Evolutionary conservation across 2,113 vertebrate species (phyloP).

Genomic region (Todiramphus chloris): DNA sequence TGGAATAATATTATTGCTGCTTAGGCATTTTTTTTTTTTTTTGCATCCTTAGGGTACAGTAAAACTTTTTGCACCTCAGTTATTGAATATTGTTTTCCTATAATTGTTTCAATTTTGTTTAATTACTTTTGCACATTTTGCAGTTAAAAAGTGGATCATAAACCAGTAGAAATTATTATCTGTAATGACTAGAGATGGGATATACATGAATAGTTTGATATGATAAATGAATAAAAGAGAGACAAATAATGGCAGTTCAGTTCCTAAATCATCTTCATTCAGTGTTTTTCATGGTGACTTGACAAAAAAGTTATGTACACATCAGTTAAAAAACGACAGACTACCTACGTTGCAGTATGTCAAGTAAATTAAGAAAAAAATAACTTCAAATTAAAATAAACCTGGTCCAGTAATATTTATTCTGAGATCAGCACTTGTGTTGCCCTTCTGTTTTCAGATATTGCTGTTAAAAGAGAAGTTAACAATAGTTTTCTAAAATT

Average conservation of each 20-base stretch:
- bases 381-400: slow-evolving; percentile 17
- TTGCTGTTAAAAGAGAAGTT: not conserved
- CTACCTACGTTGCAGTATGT: not conserved
- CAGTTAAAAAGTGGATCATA: slow-evolving; percentile 50
- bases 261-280: slow-evolving; percentile 12
- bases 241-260: not conserved
- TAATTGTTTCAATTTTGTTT: slow-evolving; percentile 71
- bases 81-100: slow-evolving; percentile 69
- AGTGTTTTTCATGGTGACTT: not conserved
- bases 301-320: not conserved
- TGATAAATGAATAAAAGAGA: slow-evolving; percentile 25
- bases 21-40: slow-evolving; percentile 67
- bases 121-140: slow-evolving; percentile 71
- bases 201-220: slow-evolving; percentile 21
- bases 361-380: slow-evolving; percentile 45
- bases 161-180: slow-evolving; percentile 65
- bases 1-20: slow-evolving; percentile 71
- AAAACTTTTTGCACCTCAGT: slow-evolving; percentile 71
- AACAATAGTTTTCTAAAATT: not conserved
- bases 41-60: slow-evolving; percentile 59
- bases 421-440: not conserved
- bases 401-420: not conserved
- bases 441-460: not conserved
- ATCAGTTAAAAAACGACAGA: not conserved
- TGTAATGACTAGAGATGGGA: not conserved